Percentiles rank a stretch among this genome's conserved stretches.
Conservation (phyloP, 2,797 vertebrate species). For the Xiphophorus birchmanni region DNA sequence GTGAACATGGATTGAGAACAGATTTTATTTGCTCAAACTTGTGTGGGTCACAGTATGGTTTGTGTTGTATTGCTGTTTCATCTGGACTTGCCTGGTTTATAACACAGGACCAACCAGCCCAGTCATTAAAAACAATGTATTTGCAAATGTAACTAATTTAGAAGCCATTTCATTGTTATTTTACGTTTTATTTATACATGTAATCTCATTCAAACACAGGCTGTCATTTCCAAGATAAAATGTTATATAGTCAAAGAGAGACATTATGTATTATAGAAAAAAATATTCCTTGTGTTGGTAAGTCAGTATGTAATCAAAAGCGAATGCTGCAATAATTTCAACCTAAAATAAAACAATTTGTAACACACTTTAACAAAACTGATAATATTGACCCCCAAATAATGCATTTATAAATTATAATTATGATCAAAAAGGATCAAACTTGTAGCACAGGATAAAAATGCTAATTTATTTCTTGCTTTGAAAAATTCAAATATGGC, state of each 20-base stretch:
- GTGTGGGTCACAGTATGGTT: too few species aligned
- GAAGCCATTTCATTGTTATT: neutral
- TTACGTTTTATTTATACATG: neutral
- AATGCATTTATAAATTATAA: neutral
- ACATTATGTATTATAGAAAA: neutral
- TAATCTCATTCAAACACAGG: neutral
- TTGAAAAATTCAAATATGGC: neutral
- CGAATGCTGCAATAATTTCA: neutral
- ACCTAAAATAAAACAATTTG: neutral
- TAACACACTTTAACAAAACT: conserved; percentile 1
- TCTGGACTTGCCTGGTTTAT: neutral
- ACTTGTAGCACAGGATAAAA: neutral
- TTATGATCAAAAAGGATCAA: neutral
- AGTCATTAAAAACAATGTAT: neutral
- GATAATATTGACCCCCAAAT: neutral
- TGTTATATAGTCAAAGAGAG: neutral
- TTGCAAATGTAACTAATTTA: neutral
- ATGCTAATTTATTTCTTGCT: neutral
- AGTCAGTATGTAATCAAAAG: neutral
- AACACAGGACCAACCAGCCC: neutral
- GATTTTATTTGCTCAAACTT: neutral
- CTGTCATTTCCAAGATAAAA: neutral
- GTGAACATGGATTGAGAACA: neutral
- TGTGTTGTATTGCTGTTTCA: neutral
- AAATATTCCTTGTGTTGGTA: neutral